Evolutionary conservation across 2,113 vertebrate genomes (phyloP).

Genomic region (Charadrius vociferus): DNA sequence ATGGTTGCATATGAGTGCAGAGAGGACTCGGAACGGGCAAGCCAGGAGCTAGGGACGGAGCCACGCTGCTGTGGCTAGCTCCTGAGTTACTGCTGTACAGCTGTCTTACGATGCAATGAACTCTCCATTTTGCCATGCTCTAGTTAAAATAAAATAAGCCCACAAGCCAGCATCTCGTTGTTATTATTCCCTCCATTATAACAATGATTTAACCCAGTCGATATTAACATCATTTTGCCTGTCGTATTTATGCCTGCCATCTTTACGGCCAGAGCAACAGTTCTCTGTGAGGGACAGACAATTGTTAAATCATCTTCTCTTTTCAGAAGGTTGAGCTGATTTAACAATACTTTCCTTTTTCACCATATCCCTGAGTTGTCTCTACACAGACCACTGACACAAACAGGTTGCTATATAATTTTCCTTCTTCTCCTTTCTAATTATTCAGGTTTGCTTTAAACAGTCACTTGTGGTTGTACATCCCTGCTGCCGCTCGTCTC

Average conservation of each 20-base stretch:
- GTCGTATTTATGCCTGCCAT: neutral
- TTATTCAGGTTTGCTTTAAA: slow-evolving; percentile 45
- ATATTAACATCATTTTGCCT: neutral
- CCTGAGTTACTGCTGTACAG: neutral
- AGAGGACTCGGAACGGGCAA: neutral
- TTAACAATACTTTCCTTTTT: slow-evolving; percentile 21
- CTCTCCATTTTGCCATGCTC: neutral
- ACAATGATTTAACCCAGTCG: neutral
- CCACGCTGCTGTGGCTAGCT: neutral
- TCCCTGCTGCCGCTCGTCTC: neutral
- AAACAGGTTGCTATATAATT: slow-evolving; percentile 61
- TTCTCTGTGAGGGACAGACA: neutral
- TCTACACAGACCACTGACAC: slow-evolving; percentile 50
- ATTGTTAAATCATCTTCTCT: neutral
- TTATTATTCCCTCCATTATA: neutral
- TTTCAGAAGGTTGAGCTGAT: neutral
- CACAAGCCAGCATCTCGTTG: neutral
- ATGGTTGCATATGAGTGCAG: neutral
- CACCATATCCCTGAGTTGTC: neutral
- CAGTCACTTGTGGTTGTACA: neutral
- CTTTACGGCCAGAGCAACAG: slow-evolving; percentile 2
- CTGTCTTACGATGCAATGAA: neutral
- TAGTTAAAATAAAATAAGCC: neutral
- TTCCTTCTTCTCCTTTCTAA: slow-evolving; percentile 39
- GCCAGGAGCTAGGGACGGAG: neutral